A percentile compares a stretch with the other conserved stretches of the same genome.
Evolutionary conservation across 2,888 invertebrate genomes (phyloP).

Genomic region (Podotricha telesiphe): DNA sequence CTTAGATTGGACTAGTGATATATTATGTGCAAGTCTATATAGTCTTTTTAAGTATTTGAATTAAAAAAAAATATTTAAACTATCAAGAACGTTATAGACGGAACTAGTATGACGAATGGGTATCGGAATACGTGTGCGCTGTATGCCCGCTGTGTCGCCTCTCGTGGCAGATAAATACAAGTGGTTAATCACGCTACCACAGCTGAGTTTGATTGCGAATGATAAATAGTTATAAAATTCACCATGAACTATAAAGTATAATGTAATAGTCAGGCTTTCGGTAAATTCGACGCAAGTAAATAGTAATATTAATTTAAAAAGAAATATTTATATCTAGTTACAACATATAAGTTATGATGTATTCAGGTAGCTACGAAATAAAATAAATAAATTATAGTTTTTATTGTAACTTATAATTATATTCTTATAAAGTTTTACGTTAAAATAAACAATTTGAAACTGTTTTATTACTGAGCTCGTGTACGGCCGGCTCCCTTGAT

Average conservation of each 20-base stretch:
- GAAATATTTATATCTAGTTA: too few species aligned
- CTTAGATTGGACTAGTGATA: constrained; percentile 71
- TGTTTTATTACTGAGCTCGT: constrained; percentile 45
- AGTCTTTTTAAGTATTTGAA: constrained; percentile 33
- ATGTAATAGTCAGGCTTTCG: neutral
- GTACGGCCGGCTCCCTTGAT: constrained; percentile 65
- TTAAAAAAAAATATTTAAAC: constrained; percentile 51
- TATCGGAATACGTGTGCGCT: constrained; percentile 37
- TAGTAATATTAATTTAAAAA: neutral
- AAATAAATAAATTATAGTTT: neutral
- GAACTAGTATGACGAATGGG: constrained; percentile 52
- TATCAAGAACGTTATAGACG: constrained; percentile 31
- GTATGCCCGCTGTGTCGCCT: constrained; percentile 46
- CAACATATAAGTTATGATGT: too few species aligned
- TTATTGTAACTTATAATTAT: neutral
- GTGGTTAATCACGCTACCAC: constrained; percentile 67
- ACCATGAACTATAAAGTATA: constrained; percentile 12
- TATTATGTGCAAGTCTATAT: constrained; percentile 56
- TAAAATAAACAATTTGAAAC: constrained; percentile 4
- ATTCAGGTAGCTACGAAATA: neutral
- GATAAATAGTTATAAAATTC: constrained; percentile 59
- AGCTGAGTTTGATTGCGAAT: constrained; percentile 69
- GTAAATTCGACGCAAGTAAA: constrained; percentile 3
- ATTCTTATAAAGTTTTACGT: neutral
- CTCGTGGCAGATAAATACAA: constrained; percentile 55